phyloP scores from a whole-genome alignment of 2,888 invertebrate species.

The Tineola bisselliella region DNA sequence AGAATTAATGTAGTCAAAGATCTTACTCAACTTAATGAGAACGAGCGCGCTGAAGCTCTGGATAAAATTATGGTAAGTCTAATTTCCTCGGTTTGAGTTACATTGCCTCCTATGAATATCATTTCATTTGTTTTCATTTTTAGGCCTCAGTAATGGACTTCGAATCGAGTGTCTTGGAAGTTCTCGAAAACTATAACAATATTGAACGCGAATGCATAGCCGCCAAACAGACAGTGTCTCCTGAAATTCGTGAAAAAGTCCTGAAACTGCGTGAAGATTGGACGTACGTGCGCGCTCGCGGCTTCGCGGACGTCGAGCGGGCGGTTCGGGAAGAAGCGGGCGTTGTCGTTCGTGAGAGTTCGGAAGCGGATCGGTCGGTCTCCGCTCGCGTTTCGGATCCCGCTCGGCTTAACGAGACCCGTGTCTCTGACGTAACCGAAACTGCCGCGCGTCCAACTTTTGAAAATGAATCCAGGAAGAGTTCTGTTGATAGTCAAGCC shows the following conservation, averaged over 20 bases:
- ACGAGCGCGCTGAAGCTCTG: conserved; percentile 41
- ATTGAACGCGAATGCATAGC: conserved; percentile 61
- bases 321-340: not conserved
- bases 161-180: conserved; percentile 69
- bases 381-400: conserved; percentile 9
- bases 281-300: conserved; percentile 35
- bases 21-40: conserved; percentile 26
- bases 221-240: conserved; percentile 34
- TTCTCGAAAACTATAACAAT: conserved; percentile 72
- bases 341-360: conserved; percentile 6
- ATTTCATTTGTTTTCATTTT: conserved; percentile 1
- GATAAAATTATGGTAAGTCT: conserved; percentile 47
- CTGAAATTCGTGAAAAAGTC: conserved; percentile 49
- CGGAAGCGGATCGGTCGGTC: conserved; percentile 11
- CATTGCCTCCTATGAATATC: too few species aligned
- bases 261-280: conserved; percentile 61
- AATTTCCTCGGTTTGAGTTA: too few species aligned
- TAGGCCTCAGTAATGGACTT: conserved; percentile 60
- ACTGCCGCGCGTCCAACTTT: conserved; percentile 12
- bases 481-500: conserved; percentile 24
- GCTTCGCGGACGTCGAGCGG: conserved; percentile 12
- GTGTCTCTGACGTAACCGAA: not conserved
- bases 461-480: conserved; percentile 17
- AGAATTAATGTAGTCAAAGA: conserved; percentile 50
- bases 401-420: not conserved